Evolutionary conservation across 1,140 invertebrate genomes (phyloP).

Genomic region (Trichonephila clavipes): DNA sequence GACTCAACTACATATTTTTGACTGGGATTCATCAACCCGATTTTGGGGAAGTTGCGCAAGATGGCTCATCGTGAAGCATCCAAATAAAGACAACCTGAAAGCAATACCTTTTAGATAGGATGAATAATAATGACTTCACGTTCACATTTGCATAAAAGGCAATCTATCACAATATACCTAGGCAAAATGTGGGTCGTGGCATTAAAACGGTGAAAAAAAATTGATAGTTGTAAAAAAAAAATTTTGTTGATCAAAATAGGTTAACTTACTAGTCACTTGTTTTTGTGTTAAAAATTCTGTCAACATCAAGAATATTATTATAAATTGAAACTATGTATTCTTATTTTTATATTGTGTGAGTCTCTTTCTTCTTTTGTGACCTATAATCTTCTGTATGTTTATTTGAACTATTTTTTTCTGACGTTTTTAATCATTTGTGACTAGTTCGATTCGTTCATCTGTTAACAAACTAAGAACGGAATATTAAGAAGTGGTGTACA

Average conservation of each 20-base stretch:
- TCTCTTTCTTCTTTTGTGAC: too few relatives aligned
- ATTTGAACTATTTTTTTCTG: too few relatives aligned
- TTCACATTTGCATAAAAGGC: constrained; percentile 1
- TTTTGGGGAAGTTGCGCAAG: neutral
- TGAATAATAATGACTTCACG: constrained; percentile 4
- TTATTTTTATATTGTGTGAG: too few relatives aligned
- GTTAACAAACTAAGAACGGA: too few relatives aligned
- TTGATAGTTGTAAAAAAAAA: neutral
- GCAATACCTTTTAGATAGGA: neutral
- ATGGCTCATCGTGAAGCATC: neutral
- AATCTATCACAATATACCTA: neutral
- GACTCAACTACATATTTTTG: neutral
- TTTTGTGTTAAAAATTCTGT: neutral
- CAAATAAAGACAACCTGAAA: neutral
- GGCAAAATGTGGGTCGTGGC: neutral
- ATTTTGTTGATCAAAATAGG: constrained; percentile 20
- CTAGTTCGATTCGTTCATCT: too few relatives aligned
- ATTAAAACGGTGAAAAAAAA: neutral
- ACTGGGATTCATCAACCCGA: neutral
- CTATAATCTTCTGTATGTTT: too few relatives aligned
- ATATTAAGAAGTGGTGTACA: too few relatives aligned
- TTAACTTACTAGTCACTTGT: neutral
- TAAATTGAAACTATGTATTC: too few relatives aligned
- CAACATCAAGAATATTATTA: neutral
- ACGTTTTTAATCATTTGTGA: too few relatives aligned